Evolutionary conservation across 2,113 vertebrate genomes (phyloP).

Genomic region (Rhinopomastus cyanomelas): DNA sequence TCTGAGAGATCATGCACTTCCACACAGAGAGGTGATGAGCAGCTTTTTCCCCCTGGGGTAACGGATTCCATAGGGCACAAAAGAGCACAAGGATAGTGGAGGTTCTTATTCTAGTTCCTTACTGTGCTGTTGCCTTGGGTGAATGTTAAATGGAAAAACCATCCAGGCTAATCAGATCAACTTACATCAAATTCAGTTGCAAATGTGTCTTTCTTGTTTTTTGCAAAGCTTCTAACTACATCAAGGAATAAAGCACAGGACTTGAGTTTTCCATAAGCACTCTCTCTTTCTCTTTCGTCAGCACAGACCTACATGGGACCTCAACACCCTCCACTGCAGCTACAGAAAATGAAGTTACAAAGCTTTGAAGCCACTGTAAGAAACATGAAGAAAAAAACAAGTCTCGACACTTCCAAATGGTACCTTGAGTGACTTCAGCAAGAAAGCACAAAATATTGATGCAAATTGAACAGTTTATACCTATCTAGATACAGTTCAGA

Average conservation of each 20-base stretch:
- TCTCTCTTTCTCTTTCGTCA: neutral
- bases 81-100: neutral
- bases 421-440: neutral
- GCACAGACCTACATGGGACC: neutral
- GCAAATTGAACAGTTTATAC: neutral
- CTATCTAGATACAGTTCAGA: neutral
- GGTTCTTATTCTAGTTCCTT: neutral
- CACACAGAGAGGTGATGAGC: neutral
- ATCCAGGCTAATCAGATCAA: neutral
- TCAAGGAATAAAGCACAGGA: neutral
- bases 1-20: neutral
- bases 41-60: neutral
- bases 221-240: neutral
- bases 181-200: neutral
- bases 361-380: neutral
- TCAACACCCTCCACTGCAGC: neutral
- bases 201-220: neutral
- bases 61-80: neutral
- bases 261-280: neutral
- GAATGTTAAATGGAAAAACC: neutral
- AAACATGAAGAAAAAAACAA: neutral
- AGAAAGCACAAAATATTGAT: neutral
- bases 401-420: neutral
- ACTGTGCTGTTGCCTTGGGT: neutral
- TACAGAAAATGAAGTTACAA: neutral